These are phyloP conservation scores for Mastomys natalensis DNA, from an alignment of 2,113 vertebrate genomes.

Conservation along the genomic window DNA sequence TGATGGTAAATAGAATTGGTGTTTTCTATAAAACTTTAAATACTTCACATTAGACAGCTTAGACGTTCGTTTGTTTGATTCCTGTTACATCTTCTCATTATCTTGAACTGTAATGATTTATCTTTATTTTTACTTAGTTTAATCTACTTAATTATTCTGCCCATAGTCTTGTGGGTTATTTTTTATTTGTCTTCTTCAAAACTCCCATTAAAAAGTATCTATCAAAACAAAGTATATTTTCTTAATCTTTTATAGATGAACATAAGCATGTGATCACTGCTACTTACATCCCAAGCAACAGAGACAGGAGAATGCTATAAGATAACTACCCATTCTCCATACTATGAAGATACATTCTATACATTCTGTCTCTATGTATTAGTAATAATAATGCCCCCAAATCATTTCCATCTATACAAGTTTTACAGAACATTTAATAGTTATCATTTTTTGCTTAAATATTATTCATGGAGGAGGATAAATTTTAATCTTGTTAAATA, in stretches of 20 bases:
- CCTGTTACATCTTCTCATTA: no score
- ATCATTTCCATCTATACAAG: neutral
- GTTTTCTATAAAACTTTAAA: no score
- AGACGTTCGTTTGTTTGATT: no score
- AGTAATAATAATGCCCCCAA: neutral
- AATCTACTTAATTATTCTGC: neutral
- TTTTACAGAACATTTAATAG: neutral
- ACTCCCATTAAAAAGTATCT: neutral
- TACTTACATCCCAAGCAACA: neutral
- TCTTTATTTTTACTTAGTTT: neutral
- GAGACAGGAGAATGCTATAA: neutral
- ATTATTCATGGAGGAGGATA: neutral
- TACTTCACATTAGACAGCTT: no score
- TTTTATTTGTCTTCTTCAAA: neutral
- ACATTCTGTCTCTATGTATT: neutral
- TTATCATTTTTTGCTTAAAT: neutral
- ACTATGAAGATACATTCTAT: neutral
- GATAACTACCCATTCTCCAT: neutral
- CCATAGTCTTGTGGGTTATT: neutral
- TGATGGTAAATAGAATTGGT: no score
- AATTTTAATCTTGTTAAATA: neutral
- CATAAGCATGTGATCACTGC: neutral
- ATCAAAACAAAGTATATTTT: neutral
- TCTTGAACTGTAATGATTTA: neutral
- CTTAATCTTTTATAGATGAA: neutral